phyloP scores from a whole-genome alignment of 30 jellyfish, hydroid and myxozoan species.

The Aurelia sp. region DNA sequence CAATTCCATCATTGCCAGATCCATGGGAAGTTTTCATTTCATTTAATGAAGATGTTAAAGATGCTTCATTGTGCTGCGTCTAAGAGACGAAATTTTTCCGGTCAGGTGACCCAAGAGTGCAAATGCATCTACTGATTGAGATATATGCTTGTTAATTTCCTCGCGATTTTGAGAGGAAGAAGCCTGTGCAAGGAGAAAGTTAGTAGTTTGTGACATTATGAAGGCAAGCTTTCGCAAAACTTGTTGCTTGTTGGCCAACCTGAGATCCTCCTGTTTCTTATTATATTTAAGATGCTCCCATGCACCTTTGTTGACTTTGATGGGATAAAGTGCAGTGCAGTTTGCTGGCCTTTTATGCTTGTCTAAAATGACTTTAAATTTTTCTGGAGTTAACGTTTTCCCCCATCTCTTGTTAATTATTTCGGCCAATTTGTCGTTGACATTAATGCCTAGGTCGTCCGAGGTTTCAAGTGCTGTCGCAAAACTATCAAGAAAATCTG shows the following conservation, averaged over 20 bases:
- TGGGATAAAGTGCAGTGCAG: constrained; percentile 11
- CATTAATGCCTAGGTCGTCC: background rate
- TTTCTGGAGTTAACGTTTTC: background rate
- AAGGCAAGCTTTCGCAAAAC: no score
- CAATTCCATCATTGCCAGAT: no score
- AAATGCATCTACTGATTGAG: constrained; percentile 17
- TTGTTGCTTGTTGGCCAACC: background rate
- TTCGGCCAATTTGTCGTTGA: no score
- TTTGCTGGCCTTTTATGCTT: background rate
- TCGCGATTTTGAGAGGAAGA: background rate
- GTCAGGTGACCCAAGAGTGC: background rate
- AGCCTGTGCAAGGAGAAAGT: no score
- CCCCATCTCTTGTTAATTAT: no score
- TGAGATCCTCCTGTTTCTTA: constrained; percentile 12
- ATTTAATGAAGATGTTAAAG: no score
- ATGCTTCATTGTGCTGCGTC: constrained; percentile 5
- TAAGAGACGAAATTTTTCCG: constrained; percentile 10
- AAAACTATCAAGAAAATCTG: constrained; percentile 9
- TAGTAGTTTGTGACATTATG: no score
- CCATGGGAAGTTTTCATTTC: no score
- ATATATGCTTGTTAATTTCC: background rate
- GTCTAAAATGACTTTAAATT: background rate
- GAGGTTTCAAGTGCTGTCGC: constrained; percentile 33
- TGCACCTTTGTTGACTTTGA: constrained; percentile 39
- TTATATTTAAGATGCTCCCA: constrained; percentile 3